Percentiles rank a stretch among this genome's conserved stretches.
These are phyloP conservation scores for Drosophila borealis DNA, from an alignment of 2,888 invertebrate genomes.

Conservation along the genomic window DNA sequence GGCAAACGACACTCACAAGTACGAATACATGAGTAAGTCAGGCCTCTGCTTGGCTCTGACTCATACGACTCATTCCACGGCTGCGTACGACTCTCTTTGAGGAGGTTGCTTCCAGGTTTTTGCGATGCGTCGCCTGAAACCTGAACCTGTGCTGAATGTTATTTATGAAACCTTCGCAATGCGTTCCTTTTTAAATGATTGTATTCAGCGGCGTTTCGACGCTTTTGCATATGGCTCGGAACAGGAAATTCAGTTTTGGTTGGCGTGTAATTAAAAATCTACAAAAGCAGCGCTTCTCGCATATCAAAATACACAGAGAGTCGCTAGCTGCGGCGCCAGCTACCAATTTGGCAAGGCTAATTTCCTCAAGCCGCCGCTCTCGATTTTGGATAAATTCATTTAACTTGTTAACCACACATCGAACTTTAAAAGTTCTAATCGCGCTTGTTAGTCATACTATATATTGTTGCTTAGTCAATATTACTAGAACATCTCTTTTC, in stretches of 20 bases:
- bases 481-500: background rate
- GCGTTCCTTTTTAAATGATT: conserved; percentile 14
- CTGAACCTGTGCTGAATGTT: conserved; percentile 17
- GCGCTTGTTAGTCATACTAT: background rate
- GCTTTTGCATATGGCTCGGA: conserved; percentile 5
- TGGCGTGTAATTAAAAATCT: conserved; percentile 40
- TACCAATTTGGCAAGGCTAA: conserved; percentile 42
- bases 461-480: background rate
- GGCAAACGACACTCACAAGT: conserved; percentile 8
- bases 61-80: conserved; percentile 5
- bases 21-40: background rate
- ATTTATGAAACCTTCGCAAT: conserved; percentile 13
- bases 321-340: background rate
- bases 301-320: conserved; percentile 22
- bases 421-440: conserved; percentile 1
- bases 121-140: conserved; percentile 27
- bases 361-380: conserved; percentile 31
- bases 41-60: conserved; percentile 30
- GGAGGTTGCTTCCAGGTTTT: background rate
- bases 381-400: conserved; percentile 13
- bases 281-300: conserved; percentile 23
- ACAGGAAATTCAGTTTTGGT: conserved; percentile 54
- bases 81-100: conserved; percentile 21
- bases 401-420: background rate
- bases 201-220: background rate